Base-by-base conservation (phyloP, 1,140 invertebrate species). In the Vanessa tameamea region DNA sequence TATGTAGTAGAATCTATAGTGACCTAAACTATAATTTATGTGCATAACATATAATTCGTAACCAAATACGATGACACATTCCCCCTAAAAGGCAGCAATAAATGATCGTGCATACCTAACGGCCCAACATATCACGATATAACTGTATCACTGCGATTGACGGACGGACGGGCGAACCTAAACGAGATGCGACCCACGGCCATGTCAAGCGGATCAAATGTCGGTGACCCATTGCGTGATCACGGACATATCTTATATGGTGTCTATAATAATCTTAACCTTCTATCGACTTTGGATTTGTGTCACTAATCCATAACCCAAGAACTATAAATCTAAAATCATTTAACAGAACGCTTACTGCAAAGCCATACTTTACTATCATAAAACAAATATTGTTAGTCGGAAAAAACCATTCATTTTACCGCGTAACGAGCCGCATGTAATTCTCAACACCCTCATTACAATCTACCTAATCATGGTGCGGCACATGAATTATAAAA, bases 151-250 rank as follows among this genome's bases (percentile, higher is more conserved):
- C 69, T 68, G 72, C 73, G 76, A 82, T 81, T 86, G 84, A 87
- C 26, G 26, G 26, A 31, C 26, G 26, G 57, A 61, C 57, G 57
- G 57, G 57, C 57, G 57, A 61, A 61, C 57, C 57, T 61, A 61
- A 61, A 61, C 57, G 57, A 31, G 57, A 61, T 37, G 68, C 79
- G 78, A 79, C 78, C 78, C 72, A 80, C 66, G 76, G 69, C 69
- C 75, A 71, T 76, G 79, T 81, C 79, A 82, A 68, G 51, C 78
- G 78, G 87, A 88, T 90, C 87, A 90, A 89, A 90, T 85, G 87
- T 86, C 85, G 71, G 69, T 75, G 81, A 81, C 77, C 79, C 50
- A 57, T 14, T 69, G 72, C 69, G 75, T 75, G 78, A 81, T 76
- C 84, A 85, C 79, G 82, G 64, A 74, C 64, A 16, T 64, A 71